Conservation (phyloP, 2,113 vertebrate genomes). For the Numida meleagris region DNA sequence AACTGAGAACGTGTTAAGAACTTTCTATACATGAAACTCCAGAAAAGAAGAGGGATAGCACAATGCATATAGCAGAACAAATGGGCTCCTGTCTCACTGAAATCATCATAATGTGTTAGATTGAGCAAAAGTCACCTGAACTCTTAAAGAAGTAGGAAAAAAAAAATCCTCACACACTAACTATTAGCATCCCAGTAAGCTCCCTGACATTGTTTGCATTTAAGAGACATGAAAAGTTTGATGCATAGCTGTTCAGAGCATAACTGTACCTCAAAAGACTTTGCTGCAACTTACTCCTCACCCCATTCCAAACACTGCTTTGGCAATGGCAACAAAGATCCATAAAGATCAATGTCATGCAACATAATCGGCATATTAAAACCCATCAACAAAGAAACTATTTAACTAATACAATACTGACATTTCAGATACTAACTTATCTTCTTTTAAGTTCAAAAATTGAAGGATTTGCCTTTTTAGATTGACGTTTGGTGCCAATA, state of each 20-base stretch:
- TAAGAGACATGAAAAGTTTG: not conserved
- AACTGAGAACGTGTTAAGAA: not conserved
- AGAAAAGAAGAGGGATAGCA: not conserved
- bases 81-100: not conserved
- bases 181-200: accelerated
- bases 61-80: not conserved
- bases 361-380: not conserved
- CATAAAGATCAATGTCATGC: not conserved
- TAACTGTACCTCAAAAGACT: not conserved
- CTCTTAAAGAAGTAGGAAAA: accelerated
- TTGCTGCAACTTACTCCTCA: not conserved
- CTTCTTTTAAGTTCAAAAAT: not conserved
- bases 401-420: not conserved
- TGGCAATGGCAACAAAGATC: not conserved
- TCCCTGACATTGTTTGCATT: not conserved
- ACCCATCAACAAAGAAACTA: not conserved
- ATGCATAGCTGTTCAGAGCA: not conserved
- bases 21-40: accelerated
- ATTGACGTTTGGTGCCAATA: too few relatives aligned
- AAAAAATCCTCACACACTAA: not conserved
- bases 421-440: not conserved
- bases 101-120: not conserved
- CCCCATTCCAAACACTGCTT: not conserved
- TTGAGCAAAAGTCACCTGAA: not conserved
- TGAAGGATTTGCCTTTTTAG: not conserved